Percentiles rank a stretch among this genome's conserved stretches.
Evolutionary conservation across 2,797 vertebrate genomes (phyloP).

Genomic region (Scolopax rusticola): DNA sequence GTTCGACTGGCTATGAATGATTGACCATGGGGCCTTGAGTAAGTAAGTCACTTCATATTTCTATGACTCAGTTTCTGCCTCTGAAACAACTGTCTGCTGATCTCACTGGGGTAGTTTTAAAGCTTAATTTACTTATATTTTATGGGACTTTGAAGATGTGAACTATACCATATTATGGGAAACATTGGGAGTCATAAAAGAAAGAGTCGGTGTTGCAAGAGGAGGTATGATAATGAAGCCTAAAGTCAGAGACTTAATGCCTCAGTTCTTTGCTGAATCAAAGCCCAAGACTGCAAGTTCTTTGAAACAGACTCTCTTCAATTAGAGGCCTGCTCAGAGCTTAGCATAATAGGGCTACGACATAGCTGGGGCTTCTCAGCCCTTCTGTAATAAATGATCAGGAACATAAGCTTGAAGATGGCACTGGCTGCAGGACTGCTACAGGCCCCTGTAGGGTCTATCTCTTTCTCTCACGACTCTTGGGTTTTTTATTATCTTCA

Average conservation of each 20-base stretch:
- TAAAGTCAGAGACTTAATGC: conserved; percentile 65
- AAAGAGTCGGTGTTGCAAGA: conserved; percentile 61
- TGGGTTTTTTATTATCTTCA: conserved; percentile 42
- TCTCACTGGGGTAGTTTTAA: conserved; percentile 48
- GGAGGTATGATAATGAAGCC: conserved; percentile 68
- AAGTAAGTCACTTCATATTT: conserved; percentile 36
- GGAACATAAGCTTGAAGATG: background rate
- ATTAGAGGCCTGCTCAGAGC: conserved; percentile 54
- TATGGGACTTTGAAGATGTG: conserved; percentile 70
- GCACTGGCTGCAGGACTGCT: background rate
- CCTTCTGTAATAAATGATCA: background rate
- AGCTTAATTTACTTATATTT: conserved; percentile 64
- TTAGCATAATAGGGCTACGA: conserved; percentile 36
- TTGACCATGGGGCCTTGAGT: conserved; percentile 3
- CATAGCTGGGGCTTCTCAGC: conserved; percentile 19
- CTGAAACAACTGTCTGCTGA: conserved; percentile 54
- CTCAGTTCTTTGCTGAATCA: conserved; percentile 65
- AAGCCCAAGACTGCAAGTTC: conserved; percentile 51
- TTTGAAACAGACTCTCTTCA: conserved; percentile 65
- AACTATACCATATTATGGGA: conserved; percentile 58
- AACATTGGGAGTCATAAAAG: conserved; percentile 60
- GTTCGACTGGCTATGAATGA: conserved; percentile 33
- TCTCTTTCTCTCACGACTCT: conserved; percentile 4
- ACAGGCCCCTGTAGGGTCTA: background rate
- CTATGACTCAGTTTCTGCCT: conserved; percentile 56